phyloP scores from a whole-genome alignment of 2,113 vertebrate species.

The Hemiscyllium ocellatum region DNA sequence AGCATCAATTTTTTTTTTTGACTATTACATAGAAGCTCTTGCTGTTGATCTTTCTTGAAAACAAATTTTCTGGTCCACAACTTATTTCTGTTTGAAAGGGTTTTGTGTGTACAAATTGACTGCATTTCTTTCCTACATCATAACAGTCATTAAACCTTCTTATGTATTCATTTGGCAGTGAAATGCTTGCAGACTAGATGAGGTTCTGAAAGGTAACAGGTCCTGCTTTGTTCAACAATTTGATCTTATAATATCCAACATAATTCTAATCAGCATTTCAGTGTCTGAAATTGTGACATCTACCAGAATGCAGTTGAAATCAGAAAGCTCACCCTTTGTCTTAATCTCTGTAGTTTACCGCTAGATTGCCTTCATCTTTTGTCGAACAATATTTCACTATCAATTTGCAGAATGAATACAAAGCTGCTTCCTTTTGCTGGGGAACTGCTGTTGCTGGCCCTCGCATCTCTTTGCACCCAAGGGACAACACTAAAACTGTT shows the following conservation, averaged over 20 bases:
- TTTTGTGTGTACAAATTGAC: background rate
- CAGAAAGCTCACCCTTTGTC: background rate
- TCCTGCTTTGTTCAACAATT: background rate
- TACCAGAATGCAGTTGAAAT: background rate
- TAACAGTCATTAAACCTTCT: background rate
- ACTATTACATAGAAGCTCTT: background rate
- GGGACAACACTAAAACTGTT: background rate
- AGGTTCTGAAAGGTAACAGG: background rate
- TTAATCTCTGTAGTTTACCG: background rate
- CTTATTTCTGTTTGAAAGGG: background rate
- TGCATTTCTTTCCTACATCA: background rate
- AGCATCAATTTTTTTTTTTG: background rate
- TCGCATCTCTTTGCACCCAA: background rate
- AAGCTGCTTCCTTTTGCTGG: background rate
- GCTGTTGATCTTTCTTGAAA: background rate
- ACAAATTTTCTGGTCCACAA: background rate
- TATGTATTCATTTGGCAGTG: background rate
- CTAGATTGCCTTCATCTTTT: background rate
- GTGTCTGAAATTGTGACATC: background rate
- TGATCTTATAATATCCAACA: background rate
- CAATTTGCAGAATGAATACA: background rate
- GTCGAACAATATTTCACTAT: background rate
- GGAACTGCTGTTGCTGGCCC: background rate
- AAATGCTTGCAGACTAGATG: background rate
- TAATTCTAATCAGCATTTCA: background rate